Percentiles rank a stretch among this genome's conserved stretches.
These are phyloP conservation scores for Callionymus lyra DNA, from an alignment of 2,113 vertebrate genomes.

Conservation along the genomic window DNA sequence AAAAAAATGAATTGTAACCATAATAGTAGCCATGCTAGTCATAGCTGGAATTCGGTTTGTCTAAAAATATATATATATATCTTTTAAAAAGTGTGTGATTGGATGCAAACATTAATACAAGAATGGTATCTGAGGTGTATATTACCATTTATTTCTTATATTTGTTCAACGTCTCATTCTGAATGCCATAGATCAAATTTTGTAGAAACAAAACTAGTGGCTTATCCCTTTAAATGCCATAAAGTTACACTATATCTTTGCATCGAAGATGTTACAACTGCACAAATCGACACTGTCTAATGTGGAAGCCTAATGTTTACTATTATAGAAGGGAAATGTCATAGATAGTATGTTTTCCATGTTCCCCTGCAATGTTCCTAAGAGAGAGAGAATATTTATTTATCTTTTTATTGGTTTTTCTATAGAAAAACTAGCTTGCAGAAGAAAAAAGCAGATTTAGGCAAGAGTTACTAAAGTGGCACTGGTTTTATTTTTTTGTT, in stretches of 20 bases:
- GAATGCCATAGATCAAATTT: slow-evolving; percentile 16
- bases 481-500: slow-evolving; percentile 59
- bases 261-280: slow-evolving; percentile 41
- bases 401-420: slow-evolving; percentile 65
- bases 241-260: slow-evolving; percentile 26
- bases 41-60: slow-evolving; percentile 17
- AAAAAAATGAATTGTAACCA: slow-evolving; percentile 9
- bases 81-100: no score
- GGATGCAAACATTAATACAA: no score
- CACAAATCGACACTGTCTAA: slow-evolving; percentile 46
- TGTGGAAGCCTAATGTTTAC: slow-evolving; percentile 55
- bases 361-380: slow-evolving; percentile 37
- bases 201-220: slow-evolving; percentile 9
- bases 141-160: slow-evolving; percentile 37
- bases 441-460: slow-evolving; percentile 40
- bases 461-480: slow-evolving; percentile 68
- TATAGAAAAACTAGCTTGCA: slow-evolving; percentile 64
- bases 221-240: slow-evolving; percentile 29
- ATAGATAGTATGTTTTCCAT: slow-evolving; percentile 52
- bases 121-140: no score
- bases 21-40: slow-evolving; percentile 23
- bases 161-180: slow-evolving; percentile 21
- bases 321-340: slow-evolving; percentile 40
- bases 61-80: no score
- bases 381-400: slow-evolving; percentile 80